A percentile compares a stretch with the other conserved stretches of the same genome.
Evolutionary conservation across 1,140 invertebrate species (phyloP).

Genomic region (Zaprionus ornatus): DNA sequence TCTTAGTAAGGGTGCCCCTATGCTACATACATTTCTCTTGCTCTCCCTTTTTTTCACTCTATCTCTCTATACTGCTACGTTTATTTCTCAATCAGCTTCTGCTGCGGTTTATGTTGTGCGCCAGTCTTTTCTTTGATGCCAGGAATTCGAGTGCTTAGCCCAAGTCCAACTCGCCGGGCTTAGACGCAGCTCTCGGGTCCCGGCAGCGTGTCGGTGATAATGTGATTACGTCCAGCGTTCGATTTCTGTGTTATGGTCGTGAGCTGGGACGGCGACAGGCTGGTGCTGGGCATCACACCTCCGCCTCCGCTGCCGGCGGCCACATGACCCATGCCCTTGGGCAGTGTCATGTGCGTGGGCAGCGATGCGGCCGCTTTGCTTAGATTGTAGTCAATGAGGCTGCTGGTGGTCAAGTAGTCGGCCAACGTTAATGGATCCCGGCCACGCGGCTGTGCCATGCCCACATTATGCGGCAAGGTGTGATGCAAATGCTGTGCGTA

Average conservation of each 20-base stretch:
- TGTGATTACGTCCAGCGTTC: conserved; percentile 85
- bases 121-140: conserved; percentile 77
- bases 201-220: conserved; percentile 89
- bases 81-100: conserved; percentile 2
- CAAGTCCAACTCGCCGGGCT: conserved; percentile 51
- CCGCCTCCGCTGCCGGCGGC: conserved; percentile 17
- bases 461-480: conserved; percentile 58
- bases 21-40: conserved; percentile 1
- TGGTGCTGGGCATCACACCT: conserved; percentile 55
- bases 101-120: conserved; percentile 63
- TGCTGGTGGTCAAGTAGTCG: conserved; percentile 81
- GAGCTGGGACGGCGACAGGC: conserved; percentile 64
- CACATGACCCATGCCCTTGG: conserved; percentile 66
- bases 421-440: conserved; percentile 74
- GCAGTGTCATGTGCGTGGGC: conserved; percentile 73
- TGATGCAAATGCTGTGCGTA: conserved; percentile 67
- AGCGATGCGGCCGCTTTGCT: conserved; percentile 63
- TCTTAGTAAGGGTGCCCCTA: conserved; percentile 3
- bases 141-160: conserved; percentile 44
- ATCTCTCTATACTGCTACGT: conserved; percentile 9
- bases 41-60: conserved; percentile 31
- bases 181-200: conserved; percentile 91
- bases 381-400: conserved; percentile 81
- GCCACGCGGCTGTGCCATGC: conserved; percentile 50
- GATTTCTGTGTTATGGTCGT: conserved; percentile 80